A percentile compares a stretch with the other conserved stretches of the same genome.
Evolutionary conservation across 2,797 vertebrate genomes (phyloP).

Genomic region (Etheostoma perlongum): DNA sequence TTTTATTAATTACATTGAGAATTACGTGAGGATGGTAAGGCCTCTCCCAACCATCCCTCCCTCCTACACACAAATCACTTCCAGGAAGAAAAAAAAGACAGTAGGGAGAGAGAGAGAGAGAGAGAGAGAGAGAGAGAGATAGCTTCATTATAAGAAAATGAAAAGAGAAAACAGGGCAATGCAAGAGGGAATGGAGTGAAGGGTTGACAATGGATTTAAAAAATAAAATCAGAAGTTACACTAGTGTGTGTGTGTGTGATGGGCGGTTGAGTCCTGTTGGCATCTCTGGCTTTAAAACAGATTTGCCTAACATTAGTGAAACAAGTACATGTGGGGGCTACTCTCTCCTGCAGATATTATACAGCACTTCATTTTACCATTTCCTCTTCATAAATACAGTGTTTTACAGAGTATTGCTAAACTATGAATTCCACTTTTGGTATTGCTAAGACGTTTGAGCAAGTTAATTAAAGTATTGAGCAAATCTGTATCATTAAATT

Average conservation of each 20-base stretch:
- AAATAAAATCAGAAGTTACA: slow-evolving; percentile 18
- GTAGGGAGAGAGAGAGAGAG: slow-evolving; percentile 4
- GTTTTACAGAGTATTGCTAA: background rate
- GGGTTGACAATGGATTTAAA: background rate
- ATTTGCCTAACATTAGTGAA: background rate
- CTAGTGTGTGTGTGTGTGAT: background rate
- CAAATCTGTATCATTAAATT: background rate
- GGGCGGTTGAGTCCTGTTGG: background rate
- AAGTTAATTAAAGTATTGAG: background rate
- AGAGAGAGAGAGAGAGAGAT: slow-evolving; percentile 12
- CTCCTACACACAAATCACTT: slow-evolving; percentile 54
- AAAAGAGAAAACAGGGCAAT: slow-evolving; percentile 15
- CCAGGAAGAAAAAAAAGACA: slow-evolving; percentile 18
- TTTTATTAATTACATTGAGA: slow-evolving; percentile 81
- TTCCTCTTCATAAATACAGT: background rate
- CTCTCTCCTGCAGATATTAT: background rate
- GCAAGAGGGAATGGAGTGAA: background rate
- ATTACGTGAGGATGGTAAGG: slow-evolving; percentile 63
- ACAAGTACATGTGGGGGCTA: background rate
- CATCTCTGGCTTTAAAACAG: slow-evolving; percentile 6
- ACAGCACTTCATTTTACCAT: background rate
- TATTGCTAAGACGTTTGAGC: background rate
- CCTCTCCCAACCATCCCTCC: slow-evolving; percentile 63
- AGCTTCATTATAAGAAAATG: slow-evolving; percentile 23
- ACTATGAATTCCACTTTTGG: background rate